Evolutionary conservation across 2,888 invertebrate genomes (phyloP), one percentile per base, ranked within the genome.

Genomic region (Tachina grossa): DNA sequence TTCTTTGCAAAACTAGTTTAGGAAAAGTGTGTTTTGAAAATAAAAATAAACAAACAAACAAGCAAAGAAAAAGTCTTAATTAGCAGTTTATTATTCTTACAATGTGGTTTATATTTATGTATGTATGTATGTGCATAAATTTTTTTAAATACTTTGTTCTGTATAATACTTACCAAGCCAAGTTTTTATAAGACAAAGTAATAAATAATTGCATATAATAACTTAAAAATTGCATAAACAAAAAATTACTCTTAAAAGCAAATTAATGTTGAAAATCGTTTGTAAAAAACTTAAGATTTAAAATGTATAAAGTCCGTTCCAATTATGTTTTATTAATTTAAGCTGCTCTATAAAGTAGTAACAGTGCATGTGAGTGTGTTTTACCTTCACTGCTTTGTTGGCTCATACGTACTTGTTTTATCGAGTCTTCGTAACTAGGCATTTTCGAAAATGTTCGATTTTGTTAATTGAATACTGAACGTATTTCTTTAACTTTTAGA

Each of bases 161-260:
- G 57, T 55, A 14, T 66, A 59, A 19, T 19, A 11, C 55, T 75
- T 43, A 19, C 5, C n/a, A 45, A 41, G n/a, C 16, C 47, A 66
- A 47, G 14, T 65, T 49, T 68, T 47, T 43, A 53, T 59, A 61
- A 49, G 1, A 75, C 8, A 77, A 59, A 16, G 1, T 49, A 10
- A 68, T 22, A 77, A 78, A 78, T 71, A 79, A 79, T 79, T 71
- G 71, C 47, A 71, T 71, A 47, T 79, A 79, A 79, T 71, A 71
- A 80, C 55, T 59, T 43, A 49, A 49, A 22, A 59, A 53, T 72
- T 72, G 65, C 55, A 80, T 72, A 41, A 45, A 69, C 31, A 14
- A 41, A 55, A 63, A 14, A 47, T 55, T 39, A 6, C 43, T 45
- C 6, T 71, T 61, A 53, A 71, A 39, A 49, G 16, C 59, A 59